These are phyloP conservation scores for Brachypalpus laphriformis DNA, from an alignment of 2,888 invertebrate species.

Conservation along the genomic window DNA sequence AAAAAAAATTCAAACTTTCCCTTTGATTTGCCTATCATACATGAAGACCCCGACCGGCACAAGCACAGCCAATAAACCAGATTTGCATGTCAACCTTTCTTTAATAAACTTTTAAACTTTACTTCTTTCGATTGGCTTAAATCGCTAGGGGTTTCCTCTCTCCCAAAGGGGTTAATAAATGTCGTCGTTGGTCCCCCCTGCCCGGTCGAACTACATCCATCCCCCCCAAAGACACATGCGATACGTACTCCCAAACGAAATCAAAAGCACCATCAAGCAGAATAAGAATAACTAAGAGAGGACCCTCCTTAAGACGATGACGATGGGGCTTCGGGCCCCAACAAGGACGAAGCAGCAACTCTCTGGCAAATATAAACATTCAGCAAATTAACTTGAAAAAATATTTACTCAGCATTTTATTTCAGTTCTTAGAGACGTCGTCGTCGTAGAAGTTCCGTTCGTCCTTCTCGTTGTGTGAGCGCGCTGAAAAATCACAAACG, in stretches of 20 bases:
- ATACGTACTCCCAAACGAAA: constrained; percentile 48
- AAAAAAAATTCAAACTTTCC: constrained; percentile 14
- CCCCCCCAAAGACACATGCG: constrained; percentile 37
- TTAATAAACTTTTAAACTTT: constrained; percentile 65
- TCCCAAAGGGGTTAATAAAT: constrained; percentile 65
- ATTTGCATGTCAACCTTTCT: constrained; percentile 61
- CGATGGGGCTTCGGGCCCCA: background rate
- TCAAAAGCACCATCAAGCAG: constrained; percentile 24
- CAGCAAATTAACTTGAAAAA: constrained; percentile 74
- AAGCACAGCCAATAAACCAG: background rate
- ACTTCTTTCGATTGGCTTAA: constrained; percentile 50
- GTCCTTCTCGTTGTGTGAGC: background rate
- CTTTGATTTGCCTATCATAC: constrained; percentile 20
- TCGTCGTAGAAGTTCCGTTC: constrained; percentile 9
- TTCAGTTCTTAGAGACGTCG: constrained; percentile 52
- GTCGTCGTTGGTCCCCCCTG: constrained; percentile 1
- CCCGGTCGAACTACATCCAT: background rate
- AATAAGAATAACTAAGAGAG: constrained; percentile 26
- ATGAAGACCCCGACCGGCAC: background rate
- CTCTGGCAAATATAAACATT: constrained; percentile 72
- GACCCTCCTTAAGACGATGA: constrained; percentile 31
- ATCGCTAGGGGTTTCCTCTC: constrained; percentile 1
- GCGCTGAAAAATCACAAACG: constrained; percentile 61
- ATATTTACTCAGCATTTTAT: constrained; percentile 74
- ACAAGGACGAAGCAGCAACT: constrained; percentile 29